These are phyloP conservation scores for Arnoldichthys spilopterus DNA, from an alignment of 2,797 vertebrate genomes.

Conservation along the genomic window DNA sequence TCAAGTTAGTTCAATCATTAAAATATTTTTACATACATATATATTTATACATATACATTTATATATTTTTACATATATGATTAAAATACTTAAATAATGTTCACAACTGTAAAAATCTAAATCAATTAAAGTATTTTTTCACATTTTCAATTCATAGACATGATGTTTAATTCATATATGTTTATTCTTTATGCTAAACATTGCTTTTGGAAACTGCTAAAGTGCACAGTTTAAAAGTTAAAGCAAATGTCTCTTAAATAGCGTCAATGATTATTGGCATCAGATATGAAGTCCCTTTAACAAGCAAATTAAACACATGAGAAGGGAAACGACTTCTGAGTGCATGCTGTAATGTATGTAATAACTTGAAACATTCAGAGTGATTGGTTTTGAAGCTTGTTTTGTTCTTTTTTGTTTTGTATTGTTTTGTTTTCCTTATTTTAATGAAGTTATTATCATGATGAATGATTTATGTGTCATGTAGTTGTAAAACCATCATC, in stretches of 20 bases:
- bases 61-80: constrained; percentile 62
- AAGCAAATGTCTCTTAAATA: constrained; percentile 86
- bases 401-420: constrained; percentile 61
- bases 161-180: constrained; percentile 63
- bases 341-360: constrained; percentile 86
- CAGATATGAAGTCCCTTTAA: constrained; percentile 94
- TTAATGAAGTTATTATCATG: constrained; percentile 84
- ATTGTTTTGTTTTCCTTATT: constrained; percentile 59
- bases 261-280: constrained; percentile 88
- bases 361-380: constrained; percentile 65
- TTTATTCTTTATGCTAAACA: constrained; percentile 55
- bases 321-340: constrained; percentile 77
- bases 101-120: constrained; percentile 84
- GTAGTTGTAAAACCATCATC: constrained; percentile 78
- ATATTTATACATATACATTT: constrained; percentile 48
- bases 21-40: constrained; percentile 83
- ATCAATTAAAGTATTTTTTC: constrained; percentile 91
- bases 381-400: constrained; percentile 75
- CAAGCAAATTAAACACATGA: constrained; percentile 87
- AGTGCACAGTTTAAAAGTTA: constrained; percentile 81
- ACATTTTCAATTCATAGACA: constrained; percentile 83
- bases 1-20: constrained; percentile 92
- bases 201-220: constrained; percentile 81
- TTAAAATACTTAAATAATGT: constrained; percentile 92
- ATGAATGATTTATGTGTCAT: constrained; percentile 82